Evolutionary conservation across 2,113 vertebrate species (phyloP).

Genomic region (Forbesichthys agassizii): DNA sequence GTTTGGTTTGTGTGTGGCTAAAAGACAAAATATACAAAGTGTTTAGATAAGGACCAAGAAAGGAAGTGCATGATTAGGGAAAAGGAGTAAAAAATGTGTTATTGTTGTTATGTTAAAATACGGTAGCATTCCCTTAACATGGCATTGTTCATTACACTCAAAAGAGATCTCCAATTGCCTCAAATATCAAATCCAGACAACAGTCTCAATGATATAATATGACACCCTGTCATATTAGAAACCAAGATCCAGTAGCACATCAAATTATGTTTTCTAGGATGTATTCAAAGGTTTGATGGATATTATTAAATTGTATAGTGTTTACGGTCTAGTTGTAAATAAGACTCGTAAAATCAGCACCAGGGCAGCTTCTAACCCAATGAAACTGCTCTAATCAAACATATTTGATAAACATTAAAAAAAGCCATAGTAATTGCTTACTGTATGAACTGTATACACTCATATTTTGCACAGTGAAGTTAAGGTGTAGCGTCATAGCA

Average conservation of each 20-base stretch:
- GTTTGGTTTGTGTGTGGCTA: slow-evolving; percentile 36
- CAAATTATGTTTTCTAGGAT: slow-evolving; percentile 51
- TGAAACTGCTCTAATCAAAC: slow-evolving; percentile 56
- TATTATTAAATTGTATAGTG: slow-evolving; percentile 52
- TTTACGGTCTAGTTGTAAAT: slow-evolving; percentile 39
- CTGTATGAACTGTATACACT: slow-evolving; percentile 48
- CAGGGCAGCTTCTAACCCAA: slow-evolving; percentile 59
- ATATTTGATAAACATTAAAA: slow-evolving; percentile 61
- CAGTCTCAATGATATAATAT: slow-evolving; percentile 69
- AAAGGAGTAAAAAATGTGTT: slow-evolving; percentile 50
- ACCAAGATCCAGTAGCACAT: slow-evolving; percentile 70
- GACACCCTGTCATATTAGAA: slow-evolving; percentile 49
- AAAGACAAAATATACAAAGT: slow-evolving; percentile 61
- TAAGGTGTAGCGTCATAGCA: slow-evolving; percentile 64
- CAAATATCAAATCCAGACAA: slow-evolving; percentile 62
- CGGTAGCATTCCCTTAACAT: slow-evolving; percentile 57
- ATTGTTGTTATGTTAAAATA: slow-evolving; percentile 51
- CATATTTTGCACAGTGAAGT: slow-evolving; percentile 69
- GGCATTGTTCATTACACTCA: slow-evolving; percentile 61
- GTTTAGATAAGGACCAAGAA: slow-evolving; percentile 40
- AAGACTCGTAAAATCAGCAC: slow-evolving; percentile 73
- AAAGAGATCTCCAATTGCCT: slow-evolving; percentile 44
- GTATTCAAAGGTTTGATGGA: slow-evolving; percentile 33
- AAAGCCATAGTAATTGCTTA: slow-evolving; percentile 59
- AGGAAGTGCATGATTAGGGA: slow-evolving; percentile 54